A percentile compares a stretch with the other conserved stretches of the same genome.
phyloP scores from a whole-genome alignment of 2,888 invertebrate species.

The Cantharis nigra region DNA sequence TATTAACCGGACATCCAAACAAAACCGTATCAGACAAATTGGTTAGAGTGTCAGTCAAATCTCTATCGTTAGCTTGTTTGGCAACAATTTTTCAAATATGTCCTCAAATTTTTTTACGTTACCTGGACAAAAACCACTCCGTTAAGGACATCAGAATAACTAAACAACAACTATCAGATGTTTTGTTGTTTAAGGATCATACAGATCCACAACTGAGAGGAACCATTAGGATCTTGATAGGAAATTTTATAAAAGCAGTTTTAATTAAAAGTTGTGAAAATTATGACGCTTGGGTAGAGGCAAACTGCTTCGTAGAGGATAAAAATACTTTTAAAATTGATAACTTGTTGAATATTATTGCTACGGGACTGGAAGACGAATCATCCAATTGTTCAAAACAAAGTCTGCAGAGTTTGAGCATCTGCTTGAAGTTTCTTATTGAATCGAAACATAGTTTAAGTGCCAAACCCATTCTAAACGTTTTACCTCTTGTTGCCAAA shows the following conservation, averaged over 20 bases:
- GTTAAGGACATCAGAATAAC: constrained; percentile 35
- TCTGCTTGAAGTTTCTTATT: constrained; percentile 64
- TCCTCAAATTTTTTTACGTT: constrained; percentile 73
- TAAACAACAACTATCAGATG: constrained; percentile 69
- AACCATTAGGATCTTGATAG: constrained; percentile 68
- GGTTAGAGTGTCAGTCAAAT: constrained; percentile 88
- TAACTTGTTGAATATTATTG: constrained; percentile 59
- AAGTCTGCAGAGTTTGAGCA: constrained; percentile 66
- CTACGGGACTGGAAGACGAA: constrained; percentile 73
- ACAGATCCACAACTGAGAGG: constrained; percentile 83
- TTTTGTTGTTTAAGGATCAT: constrained; percentile 72
- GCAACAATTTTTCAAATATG: constrained; percentile 74
- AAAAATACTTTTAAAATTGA: constrained; percentile 55
- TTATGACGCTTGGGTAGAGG: constrained; percentile 57
- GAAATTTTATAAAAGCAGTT: constrained; percentile 67
- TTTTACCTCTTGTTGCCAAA: constrained; percentile 65
- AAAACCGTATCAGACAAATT: constrained; percentile 70
- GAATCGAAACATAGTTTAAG: constrained; percentile 65
- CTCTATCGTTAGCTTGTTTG: constrained; percentile 81
- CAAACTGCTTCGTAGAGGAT: constrained; percentile 36
- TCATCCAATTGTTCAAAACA: constrained; percentile 77
- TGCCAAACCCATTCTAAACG: constrained; percentile 63
- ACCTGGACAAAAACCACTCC: constrained; percentile 61
- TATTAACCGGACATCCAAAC: constrained; percentile 66
- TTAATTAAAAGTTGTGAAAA: constrained; percentile 62